These are phyloP conservation scores for Cygnus buccinator DNA, from an alignment of 2,113 vertebrate species.

Conservation along the genomic window DNA sequence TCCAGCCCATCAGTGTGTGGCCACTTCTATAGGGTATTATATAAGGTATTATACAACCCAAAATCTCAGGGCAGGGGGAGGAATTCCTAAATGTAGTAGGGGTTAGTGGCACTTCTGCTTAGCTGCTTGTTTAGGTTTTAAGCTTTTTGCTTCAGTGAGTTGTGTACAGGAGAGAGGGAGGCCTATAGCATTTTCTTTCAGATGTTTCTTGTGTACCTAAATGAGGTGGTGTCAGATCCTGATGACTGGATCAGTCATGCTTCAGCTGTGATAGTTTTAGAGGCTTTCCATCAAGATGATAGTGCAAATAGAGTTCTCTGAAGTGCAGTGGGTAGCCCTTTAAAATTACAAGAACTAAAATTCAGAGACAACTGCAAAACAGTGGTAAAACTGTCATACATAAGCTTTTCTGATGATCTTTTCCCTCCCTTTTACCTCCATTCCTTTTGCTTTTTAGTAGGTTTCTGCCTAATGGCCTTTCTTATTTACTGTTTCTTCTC, in stretches of 20 bases:
- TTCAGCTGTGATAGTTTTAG: background rate
- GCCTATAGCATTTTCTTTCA: background rate
- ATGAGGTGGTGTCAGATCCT: background rate
- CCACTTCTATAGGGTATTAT: background rate
- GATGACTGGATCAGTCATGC: background rate
- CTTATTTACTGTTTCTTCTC: background rate
- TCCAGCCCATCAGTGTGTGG: background rate
- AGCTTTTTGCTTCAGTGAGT: background rate
- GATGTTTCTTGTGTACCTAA: background rate
- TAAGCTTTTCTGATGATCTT: background rate
- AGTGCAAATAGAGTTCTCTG: background rate
- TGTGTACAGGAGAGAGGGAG: background rate
- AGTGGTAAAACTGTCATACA: background rate
- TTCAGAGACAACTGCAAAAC: background rate
- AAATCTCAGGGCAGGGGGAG: background rate
- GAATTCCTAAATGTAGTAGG: background rate
- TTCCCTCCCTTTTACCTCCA: background rate
- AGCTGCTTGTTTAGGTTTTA: background rate
- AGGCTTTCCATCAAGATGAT: background rate
- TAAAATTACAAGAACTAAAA: background rate
- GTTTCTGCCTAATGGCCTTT: background rate
- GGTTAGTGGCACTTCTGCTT: background rate
- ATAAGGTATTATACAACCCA: background rate
- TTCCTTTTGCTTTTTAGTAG: background rate
- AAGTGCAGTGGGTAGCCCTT: background rate